Conservation (phyloP, 2,113 vertebrate species). For the Actinemys pallida region DNA sequence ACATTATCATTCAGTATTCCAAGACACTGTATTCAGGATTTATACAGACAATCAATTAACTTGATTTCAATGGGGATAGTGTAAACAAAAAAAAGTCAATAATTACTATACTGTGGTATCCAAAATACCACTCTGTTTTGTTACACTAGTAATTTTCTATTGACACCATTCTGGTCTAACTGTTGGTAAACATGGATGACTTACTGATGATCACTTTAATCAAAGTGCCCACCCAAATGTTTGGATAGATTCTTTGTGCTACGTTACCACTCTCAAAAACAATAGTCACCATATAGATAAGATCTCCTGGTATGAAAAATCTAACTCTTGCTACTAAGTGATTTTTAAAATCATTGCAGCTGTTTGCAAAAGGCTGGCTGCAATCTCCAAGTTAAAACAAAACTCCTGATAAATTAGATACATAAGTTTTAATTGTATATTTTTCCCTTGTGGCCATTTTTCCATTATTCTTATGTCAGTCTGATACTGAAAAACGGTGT, state of each 20-base stretch:
- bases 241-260: background rate
- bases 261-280: background rate
- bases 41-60: background rate
- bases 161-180: background rate
- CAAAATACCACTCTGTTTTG: background rate
- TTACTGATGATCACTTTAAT: background rate
- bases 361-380: background rate
- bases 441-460: background rate
- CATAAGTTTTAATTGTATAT: background rate
- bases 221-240: background rate
- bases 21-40: background rate
- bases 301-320: background rate
- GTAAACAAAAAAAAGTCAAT: background rate
- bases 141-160: background rate
- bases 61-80: background rate
- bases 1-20: background rate
- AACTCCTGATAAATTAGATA: background rate
- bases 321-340: background rate
- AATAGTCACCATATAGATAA: background rate
- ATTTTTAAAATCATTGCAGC: background rate
- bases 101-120: background rate
- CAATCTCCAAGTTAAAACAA: background rate
- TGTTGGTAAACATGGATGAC: background rate
- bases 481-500: background rate
- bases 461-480: background rate